phyloP scores from a whole-genome alignment of 1,140 invertebrate species.

The Ruditapes philippinarum region DNA sequence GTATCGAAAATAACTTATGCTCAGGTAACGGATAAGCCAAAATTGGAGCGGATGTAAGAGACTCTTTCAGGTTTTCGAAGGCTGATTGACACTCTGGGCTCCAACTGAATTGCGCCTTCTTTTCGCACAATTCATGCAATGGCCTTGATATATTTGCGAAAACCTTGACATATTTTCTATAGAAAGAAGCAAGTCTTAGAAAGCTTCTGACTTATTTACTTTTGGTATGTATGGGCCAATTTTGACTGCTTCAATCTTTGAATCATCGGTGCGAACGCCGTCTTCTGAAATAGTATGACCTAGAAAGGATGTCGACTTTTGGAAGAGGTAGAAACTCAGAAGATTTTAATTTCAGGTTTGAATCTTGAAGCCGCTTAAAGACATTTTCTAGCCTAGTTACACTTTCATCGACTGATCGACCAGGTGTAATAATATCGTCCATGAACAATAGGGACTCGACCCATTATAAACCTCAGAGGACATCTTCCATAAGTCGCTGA shows the following conservation, averaged over 20 bases:
- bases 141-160: background rate
- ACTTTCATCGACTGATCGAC: constrained; percentile 6
- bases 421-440: constrained; percentile 46
- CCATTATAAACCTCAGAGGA: background rate
- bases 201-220: constrained; percentile 44
- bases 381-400: constrained; percentile 20
- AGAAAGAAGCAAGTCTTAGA: background rate
- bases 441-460: constrained; percentile 14
- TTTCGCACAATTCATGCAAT: background rate
- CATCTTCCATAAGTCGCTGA: constrained; percentile 40
- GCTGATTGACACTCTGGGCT: background rate
- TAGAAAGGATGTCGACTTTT: constrained; percentile 64
- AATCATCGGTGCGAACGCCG: constrained; percentile 8
- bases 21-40: constrained; percentile 14
- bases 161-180: background rate
- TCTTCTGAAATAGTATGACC: constrained; percentile 48
- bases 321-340: constrained; percentile 58
- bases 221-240: constrained; percentile 59
- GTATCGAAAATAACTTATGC: constrained; percentile 69
- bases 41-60: constrained; percentile 62
- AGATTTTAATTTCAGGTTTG: constrained; percentile 54
- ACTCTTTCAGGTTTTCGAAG: background rate
- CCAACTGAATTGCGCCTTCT: background rate
- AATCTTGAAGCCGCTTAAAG: constrained; percentile 30
- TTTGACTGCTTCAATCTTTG: constrained; percentile 19